These are phyloP conservation scores for Beaufortia kweichowensis DNA, from an alignment of 2,113 vertebrate genomes.

Conservation along the genomic window DNA sequence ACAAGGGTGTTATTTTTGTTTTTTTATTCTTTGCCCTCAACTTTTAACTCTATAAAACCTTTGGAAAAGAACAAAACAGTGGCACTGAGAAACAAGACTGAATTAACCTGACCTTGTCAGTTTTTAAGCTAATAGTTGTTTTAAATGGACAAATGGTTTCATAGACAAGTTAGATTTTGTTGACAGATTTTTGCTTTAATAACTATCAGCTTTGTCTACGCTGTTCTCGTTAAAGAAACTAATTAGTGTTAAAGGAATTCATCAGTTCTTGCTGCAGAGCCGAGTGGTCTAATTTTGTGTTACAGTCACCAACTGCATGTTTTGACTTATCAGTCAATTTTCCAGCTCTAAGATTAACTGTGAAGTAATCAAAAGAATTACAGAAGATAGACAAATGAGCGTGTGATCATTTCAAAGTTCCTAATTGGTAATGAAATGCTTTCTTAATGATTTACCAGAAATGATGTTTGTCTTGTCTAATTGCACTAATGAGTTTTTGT, in stretches of 20 bases:
- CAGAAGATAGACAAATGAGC: neutral
- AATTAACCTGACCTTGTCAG: neutral
- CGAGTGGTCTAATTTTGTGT: slow-evolving; percentile 7
- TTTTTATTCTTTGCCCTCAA: neutral
- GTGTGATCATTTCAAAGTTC: neutral
- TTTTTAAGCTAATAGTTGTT: neutral
- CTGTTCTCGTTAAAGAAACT: slow-evolving; percentile 11
- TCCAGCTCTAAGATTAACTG: neutral
- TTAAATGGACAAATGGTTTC: neutral
- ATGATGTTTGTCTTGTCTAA: neutral
- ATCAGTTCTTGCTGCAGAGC: neutral
- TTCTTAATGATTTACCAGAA: neutral
- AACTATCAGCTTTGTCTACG: slow-evolving; percentile 5
- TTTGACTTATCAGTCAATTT: neutral
- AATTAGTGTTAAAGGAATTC: slow-evolving; percentile 15
- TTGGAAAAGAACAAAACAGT: neutral
- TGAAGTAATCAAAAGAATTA: neutral
- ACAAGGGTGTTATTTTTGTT: neutral
- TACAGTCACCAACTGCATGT: neutral
- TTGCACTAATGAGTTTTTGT: neutral
- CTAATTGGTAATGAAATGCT: slow-evolving; percentile 12
- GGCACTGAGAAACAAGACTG: neutral
- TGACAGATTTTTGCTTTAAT: slow-evolving; percentile 8
- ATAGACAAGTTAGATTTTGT: slow-evolving; percentile 12
- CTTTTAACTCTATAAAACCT: neutral